A percentile compares a stretch with the other conserved stretches of the same genome.
These are phyloP conservation scores for Urocitellus parryii DNA, from an alignment of 2,113 vertebrate genomes.

Conservation along the genomic window DNA sequence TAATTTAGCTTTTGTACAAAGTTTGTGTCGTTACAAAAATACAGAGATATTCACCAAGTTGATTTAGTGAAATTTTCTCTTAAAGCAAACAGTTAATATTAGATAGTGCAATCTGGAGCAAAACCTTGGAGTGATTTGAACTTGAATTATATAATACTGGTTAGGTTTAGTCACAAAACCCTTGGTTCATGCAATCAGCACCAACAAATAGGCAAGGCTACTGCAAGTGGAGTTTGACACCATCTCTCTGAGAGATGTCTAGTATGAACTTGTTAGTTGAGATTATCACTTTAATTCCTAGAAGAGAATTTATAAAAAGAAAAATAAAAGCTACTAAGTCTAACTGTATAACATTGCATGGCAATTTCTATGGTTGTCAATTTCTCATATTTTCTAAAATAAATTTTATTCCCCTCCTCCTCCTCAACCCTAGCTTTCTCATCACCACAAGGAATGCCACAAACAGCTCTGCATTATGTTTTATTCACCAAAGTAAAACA, in stretches of 20 bases:
- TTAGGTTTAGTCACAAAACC: not conserved
- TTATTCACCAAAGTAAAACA: conserved; percentile 11
- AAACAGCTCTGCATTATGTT: not conserved
- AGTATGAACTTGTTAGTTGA: not conserved
- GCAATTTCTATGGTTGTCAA: not conserved
- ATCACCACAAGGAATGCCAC: not conserved
- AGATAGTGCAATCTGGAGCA: not conserved
- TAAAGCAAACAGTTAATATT: not conserved
- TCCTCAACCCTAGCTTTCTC: not conserved
- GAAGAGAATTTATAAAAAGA: conserved; percentile 23
- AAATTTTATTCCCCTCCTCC: not conserved
- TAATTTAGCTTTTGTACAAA: conserved; percentile 30
- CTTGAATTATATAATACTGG: not conserved
- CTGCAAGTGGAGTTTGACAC: not conserved
- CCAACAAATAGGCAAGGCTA: not conserved
- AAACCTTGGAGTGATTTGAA: not conserved
- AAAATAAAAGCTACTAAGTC: not conserved
- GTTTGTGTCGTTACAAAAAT: not conserved
- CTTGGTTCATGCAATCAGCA: not conserved
- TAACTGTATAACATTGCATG: conserved; percentile 7
- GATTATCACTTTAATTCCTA: not conserved
- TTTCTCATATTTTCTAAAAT: conserved; percentile 4
- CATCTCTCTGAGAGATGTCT: not conserved
- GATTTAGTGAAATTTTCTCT: not conserved
- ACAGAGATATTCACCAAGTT: conserved; percentile 30